Evolutionary conservation across 2,113 vertebrate species (phyloP).

Genomic region (Clarias batrachus): DNA sequence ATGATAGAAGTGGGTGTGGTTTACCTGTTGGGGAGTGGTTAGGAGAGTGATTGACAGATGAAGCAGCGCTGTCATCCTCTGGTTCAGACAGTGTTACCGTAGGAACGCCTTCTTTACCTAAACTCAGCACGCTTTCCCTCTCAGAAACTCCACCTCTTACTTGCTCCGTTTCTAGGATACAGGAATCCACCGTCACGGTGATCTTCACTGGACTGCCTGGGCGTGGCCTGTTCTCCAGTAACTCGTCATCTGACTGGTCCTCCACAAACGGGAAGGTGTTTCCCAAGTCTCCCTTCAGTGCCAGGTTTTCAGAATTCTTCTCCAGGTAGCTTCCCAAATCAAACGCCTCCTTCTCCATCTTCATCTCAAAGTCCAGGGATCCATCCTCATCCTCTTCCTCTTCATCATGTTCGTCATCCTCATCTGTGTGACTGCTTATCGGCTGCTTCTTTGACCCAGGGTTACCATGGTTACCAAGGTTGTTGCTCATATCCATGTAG

Average conservation of each 20-base stretch:
- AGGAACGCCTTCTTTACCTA: constrained; percentile 84
- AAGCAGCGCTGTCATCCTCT: constrained; percentile 91
- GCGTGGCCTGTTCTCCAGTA: constrained; percentile 73
- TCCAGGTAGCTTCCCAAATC: constrained; percentile 68
- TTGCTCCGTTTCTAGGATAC: constrained; percentile 50
- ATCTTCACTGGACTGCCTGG: constrained; percentile 81
- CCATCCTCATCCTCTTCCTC: background rate
- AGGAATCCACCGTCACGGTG: constrained; percentile 78
- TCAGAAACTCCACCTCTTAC: constrained; percentile 61
- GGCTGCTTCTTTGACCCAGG: constrained; percentile 33
- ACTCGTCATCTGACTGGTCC: constrained; percentile 77
- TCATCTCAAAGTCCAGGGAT: constrained; percentile 43
- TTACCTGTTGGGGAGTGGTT: constrained; percentile 85
- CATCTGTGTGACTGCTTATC: background rate
- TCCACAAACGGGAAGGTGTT: constrained; percentile 79
- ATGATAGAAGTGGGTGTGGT: background rate
- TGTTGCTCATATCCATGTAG: constrained; percentile 94
- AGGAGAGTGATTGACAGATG: constrained; percentile 86
- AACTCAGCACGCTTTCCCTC: constrained; percentile 79
- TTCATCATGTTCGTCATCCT: constrained; percentile 21
- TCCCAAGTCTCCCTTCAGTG: constrained; percentile 63
- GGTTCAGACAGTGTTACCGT: constrained; percentile 91
- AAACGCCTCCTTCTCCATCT: constrained; percentile 34
- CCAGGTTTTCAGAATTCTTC: constrained; percentile 58
- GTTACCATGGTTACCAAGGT: constrained; percentile 10